Evolutionary conservation across 2,113 vertebrate species (phyloP), one percentile per base, ranked within the genome.

Genomic region (Sceloporus tristichus): DNA sequence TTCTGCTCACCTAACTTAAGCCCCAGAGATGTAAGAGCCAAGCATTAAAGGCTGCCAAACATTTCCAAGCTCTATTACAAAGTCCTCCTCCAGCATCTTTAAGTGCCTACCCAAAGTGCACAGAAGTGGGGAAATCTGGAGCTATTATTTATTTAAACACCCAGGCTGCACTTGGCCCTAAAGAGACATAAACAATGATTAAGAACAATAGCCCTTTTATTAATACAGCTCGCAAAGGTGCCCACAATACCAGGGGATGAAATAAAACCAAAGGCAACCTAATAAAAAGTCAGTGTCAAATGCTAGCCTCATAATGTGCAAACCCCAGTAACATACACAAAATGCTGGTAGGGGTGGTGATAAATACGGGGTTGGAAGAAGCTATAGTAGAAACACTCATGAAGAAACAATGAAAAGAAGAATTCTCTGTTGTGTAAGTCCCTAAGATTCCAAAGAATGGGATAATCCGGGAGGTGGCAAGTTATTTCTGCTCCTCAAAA

Each of bases 111-210:
- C 2, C 83, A 74, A 84, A 27, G 40, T 23, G 40, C 18, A 66
- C 5, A 53, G 40, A 6, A 2, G 18, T 9, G 18, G 27, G 25
- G 38, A 79, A 59, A 71, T 14, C 11, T 13, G 13, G 9, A 38
- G 4, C 34, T 62, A 13, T 66, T 62, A 65, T 65, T 62, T 81
- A 65, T 38, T 86, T 56, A 79, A 66, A 54, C 23, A n/a, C 42
- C 14, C 42, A 9, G 42, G 21, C 29, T 25, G 59, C 19, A 19
- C 56, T 77, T 13, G 10, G 42, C 19, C 4, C 65, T 11, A 54
- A 38, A 79, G n/a, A 56, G 77, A 56, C 23, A 38, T 76, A 77
- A 54, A 71, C 79, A 68, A 68, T 54, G 70, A 85, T 74, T 85
- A 85, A 59, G n/a, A 79, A 54, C 65, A 54, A 79, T 71, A 38